A percentile compares a stretch with the other conserved stretches of the same genome.
phyloP scores from a whole-genome alignment of 2,888 invertebrate species.

The Nomada fucata region DNA sequence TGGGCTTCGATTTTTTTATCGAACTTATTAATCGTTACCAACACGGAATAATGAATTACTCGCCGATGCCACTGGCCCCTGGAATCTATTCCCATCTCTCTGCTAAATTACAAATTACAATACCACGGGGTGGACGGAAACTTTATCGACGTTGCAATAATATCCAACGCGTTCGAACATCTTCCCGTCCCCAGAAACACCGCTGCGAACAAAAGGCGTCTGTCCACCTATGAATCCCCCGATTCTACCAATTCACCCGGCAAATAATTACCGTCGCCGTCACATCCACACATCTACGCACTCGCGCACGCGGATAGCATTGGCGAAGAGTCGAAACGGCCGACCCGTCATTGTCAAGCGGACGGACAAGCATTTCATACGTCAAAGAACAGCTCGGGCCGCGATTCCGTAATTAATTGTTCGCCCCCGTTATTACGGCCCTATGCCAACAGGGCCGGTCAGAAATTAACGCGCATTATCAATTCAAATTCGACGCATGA shows the following conservation, averaged over 20 bases:
- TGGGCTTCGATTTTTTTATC: too few relatives aligned
- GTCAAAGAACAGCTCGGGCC: conserved; percentile 39
- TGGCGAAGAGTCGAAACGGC: conserved; percentile 7
- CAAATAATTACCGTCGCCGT: conserved; percentile 9
- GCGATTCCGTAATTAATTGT: conserved; percentile 39
- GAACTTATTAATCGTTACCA: too few relatives aligned
- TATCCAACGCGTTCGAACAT: background rate
- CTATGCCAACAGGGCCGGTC: conserved; percentile 34
- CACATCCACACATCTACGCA: background rate
- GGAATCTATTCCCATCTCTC: too few relatives aligned
- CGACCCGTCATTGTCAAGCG: conserved; percentile 17
- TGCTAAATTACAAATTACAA: too few relatives aligned
- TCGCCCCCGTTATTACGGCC: conserved; percentile 34
- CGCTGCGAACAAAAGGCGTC: background rate
- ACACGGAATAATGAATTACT: too few relatives aligned
- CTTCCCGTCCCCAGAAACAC: background rate
- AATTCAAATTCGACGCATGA: conserved; percentile 64
- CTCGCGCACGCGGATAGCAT: background rate
- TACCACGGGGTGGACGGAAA: too few relatives aligned
- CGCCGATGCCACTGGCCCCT: too few relatives aligned
- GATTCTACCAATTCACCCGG: background rate
- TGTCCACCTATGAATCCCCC: background rate
- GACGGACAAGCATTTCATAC: conserved; percentile 10
- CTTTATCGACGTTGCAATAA: too few relatives aligned
- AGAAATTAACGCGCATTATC: conserved; percentile 56